Evolutionary conservation across 2,797 vertebrate genomes (phyloP).

Genomic region (Clarias fuscus): DNA sequence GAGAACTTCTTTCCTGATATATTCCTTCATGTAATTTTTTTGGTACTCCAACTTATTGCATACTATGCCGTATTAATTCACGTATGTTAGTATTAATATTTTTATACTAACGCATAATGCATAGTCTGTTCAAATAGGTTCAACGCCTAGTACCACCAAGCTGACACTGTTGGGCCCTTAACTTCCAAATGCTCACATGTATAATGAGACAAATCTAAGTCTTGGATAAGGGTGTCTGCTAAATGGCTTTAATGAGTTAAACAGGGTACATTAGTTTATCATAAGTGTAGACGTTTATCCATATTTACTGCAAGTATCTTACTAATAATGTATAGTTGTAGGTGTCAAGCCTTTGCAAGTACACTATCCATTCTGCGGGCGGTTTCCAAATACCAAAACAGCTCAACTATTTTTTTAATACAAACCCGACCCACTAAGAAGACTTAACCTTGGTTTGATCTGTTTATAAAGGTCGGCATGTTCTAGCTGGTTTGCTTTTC

Average conservation of each 20-base stretch:
- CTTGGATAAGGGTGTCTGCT: neutral
- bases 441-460: neutral
- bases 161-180: no score
- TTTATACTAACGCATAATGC: neutral
- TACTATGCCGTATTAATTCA: neutral
- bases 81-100: neutral
- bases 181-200: no score
- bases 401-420: neutral
- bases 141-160: neutral
- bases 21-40: neutral
- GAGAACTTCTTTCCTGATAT: neutral
- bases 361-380: neutral
- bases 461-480: neutral
- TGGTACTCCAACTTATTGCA: neutral
- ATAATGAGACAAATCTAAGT: no score
- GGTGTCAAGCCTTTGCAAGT: neutral
- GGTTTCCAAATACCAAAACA: neutral
- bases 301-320: neutral
- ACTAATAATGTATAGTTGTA: neutral
- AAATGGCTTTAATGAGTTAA: neutral
- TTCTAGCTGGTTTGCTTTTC: neutral
- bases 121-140: neutral
- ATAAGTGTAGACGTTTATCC: neutral
- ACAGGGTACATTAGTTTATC: neutral
- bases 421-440: neutral